These are phyloP conservation scores for Xestobium rufovillosum DNA, from an alignment of 2,888 invertebrate species.

Conservation along the genomic window DNA sequence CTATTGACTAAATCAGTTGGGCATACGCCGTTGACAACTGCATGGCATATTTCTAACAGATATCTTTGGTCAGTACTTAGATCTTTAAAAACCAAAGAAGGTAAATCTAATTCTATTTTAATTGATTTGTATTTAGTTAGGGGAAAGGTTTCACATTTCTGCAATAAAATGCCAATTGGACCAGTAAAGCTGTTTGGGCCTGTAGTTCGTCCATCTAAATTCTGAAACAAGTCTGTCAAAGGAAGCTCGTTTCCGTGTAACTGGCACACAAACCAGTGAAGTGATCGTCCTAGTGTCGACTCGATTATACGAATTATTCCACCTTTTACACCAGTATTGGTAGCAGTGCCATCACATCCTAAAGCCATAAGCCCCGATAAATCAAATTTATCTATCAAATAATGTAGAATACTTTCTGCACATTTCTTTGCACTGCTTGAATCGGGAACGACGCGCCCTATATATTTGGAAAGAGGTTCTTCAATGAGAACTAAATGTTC, in stretches of 20 bases:
- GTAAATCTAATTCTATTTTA: slow-evolving; percentile 7
- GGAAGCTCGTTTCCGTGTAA: slow-evolving; percentile 27
- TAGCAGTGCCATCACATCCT: slow-evolving; percentile 24
- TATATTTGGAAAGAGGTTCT: slow-evolving; percentile 21
- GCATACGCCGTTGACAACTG: slow-evolving; percentile 5
- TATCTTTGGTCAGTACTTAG: slow-evolving; percentile 13
- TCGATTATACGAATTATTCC: slow-evolving; percentile 24
- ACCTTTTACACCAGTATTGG: slow-evolving; percentile 23
- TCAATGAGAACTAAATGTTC: slow-evolving; percentile 20
- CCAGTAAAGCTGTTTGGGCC: slow-evolving; percentile 26
- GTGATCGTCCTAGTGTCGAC: slow-evolving; percentile 17
- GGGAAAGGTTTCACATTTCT: slow-evolving; percentile 11
- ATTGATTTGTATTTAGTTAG: no score
- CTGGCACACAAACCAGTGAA: slow-evolving; percentile 26
- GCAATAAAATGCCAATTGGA: slow-evolving; percentile 24
- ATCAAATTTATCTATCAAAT: slow-evolving; percentile 10
- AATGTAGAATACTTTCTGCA: slow-evolving; percentile 8
- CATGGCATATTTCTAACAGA: slow-evolving; percentile 12
- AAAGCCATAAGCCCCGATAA: slow-evolving; percentile 14
- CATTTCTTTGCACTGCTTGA: slow-evolving; percentile 9
- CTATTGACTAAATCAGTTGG: slow-evolving; percentile 7
- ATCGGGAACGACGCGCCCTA: slow-evolving; percentile 10
- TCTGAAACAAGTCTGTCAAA: slow-evolving; percentile 25
- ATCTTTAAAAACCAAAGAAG: slow-evolving; percentile 2
- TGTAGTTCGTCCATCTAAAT: slow-evolving; percentile 24